Conservation (phyloP, 2,113 vertebrate species). For the Leucoraja erinaceus region DNA sequence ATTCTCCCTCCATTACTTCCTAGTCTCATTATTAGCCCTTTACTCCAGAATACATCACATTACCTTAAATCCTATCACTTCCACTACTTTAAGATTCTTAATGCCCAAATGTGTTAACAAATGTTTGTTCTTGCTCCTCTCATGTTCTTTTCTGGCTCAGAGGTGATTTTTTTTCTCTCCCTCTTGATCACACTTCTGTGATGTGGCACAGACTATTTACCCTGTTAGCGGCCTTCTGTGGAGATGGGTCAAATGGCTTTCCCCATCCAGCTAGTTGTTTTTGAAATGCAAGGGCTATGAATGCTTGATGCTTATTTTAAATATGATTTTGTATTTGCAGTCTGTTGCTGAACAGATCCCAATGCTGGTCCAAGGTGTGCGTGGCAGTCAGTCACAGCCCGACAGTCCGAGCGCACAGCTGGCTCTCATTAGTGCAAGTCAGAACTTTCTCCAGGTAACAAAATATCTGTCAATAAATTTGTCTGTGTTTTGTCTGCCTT, state of each 20-base stretch:
- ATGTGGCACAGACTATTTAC: neutral
- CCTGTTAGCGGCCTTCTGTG: neutral
- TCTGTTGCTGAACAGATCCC: constrained; percentile 92
- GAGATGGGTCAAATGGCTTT: neutral
- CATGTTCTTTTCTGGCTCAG: neutral
- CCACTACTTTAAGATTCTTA: neutral
- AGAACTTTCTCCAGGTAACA: constrained; percentile 89
- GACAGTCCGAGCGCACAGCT: constrained; percentile 92
- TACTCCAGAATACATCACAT: neutral
- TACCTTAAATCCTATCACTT: neutral
- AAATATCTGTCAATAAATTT: neutral
- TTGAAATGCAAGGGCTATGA: neutral
- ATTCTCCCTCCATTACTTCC: neutral
- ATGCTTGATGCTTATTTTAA: neutral
- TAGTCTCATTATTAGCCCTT: neutral
- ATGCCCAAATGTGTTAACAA: too few relatives aligned
- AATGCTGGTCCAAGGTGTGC: constrained; percentile 85
- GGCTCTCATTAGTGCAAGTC: constrained; percentile 84
- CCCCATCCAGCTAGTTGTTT: neutral
- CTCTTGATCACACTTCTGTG: neutral
- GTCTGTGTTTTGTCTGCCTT: neutral
- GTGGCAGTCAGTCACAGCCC: constrained; percentile 87
- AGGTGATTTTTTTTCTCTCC: neutral
- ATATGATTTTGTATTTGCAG: constrained; percentile 50
- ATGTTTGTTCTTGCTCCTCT: too few relatives aligned